Percentiles rank a stretch among this genome's conserved stretches.
Conservation (phyloP, 35 echinoderm and acorn worm genomes). For the Ptychodera flava region DNA sequence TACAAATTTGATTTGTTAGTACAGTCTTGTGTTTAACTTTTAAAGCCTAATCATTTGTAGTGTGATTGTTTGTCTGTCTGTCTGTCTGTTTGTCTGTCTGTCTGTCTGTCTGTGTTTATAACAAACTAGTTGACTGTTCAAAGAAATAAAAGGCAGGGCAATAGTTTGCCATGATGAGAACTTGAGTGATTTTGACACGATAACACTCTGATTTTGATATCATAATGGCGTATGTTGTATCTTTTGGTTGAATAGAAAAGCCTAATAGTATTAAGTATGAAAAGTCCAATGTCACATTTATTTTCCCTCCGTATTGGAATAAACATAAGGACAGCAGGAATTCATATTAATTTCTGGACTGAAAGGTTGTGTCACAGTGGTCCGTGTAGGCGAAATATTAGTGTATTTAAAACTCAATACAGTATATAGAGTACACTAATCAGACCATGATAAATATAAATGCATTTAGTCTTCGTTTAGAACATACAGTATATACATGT, state of each 20-base stretch:
- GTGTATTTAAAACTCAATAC: background rate
- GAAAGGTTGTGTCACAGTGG: background rate
- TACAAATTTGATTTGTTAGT: background rate
- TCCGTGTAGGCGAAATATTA: background rate
- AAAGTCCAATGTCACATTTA: no score
- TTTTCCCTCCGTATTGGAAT: no score
- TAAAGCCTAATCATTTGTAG: background rate
- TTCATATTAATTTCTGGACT: background rate
- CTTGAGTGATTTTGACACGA: no score
- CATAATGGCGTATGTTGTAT: no score
- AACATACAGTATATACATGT: background rate
- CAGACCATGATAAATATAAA: background rate
- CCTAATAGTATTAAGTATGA: no score
- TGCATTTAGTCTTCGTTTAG: background rate
- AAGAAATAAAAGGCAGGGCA: no score
- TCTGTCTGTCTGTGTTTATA: background rate
- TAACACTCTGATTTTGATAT: no score
- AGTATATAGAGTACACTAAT: background rate
- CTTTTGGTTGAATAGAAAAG: no score
- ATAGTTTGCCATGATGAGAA: background rate
- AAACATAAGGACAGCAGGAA: no score
- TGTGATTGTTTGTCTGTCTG: background rate
- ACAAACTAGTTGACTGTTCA: background rate
- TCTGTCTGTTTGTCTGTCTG: no score
- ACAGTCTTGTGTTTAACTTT: background rate